These are phyloP conservation scores for Octopus sinensis DNA, from an alignment of 1,140 invertebrate genomes.

Conservation along the genomic window DNA sequence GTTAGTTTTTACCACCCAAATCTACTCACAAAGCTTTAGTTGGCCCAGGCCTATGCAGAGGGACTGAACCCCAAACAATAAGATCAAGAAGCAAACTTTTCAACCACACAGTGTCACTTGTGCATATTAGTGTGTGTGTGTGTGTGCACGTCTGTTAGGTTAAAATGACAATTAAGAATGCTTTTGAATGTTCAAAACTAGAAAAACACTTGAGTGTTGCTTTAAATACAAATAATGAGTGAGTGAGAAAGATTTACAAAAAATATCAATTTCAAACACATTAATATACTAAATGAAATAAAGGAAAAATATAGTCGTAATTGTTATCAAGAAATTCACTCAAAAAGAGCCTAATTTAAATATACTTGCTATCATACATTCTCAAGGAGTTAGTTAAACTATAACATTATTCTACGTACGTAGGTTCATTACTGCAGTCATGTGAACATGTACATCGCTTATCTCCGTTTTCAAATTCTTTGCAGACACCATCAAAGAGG, in stretches of 20 bases:
- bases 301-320: background rate
- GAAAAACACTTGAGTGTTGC: too few species aligned
- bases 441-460: background rate
- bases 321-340: background rate
- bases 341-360: background rate
- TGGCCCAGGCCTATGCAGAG: too few species aligned
- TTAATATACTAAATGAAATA: background rate
- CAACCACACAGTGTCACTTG: too few species aligned
- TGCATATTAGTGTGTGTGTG: too few species aligned
- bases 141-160: too few species aligned
- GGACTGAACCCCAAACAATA: too few species aligned
- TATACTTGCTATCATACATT: background rate
- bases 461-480: background rate
- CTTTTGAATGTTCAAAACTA: too few species aligned
- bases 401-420: background rate
- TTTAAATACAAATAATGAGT: background rate
- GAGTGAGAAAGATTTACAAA: background rate
- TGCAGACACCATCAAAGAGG: conserved; percentile 2
- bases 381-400: background rate
- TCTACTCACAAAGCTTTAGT: too few species aligned
- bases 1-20: too few species aligned
- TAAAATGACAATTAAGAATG: too few species aligned
- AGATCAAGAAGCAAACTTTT: too few species aligned
- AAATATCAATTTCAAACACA: background rate
- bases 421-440: background rate